Base-by-base conservation (phyloP, 2,888 invertebrate species). In the Spisula solida region DNA sequence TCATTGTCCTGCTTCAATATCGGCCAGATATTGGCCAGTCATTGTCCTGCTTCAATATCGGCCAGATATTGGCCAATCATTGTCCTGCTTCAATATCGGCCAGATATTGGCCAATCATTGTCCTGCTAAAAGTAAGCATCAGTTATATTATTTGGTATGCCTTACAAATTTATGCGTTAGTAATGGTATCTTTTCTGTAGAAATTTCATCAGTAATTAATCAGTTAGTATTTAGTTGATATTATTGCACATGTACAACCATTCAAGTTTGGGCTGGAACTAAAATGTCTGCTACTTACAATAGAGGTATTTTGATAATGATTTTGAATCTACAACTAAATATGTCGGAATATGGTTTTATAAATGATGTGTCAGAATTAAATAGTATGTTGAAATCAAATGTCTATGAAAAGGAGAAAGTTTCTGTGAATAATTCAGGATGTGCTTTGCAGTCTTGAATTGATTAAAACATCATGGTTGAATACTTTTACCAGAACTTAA, bases 261-360 rank as follows among this genome's bases (percentile, higher is more conserved):
- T 56, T 56, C 56, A 56, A 2, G 25, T 66, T 66, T 25, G 25
- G 8, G 60, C 10, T 66, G 6, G 56, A 20, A 25, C 25, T 25
- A 66, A 10, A 25, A 25, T 66, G 25, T n/a, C n/a, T 41, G 41
- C 41, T 41, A 25, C n/a, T 66, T n/a, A 25, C 60, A 66, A 25
- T 66, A 66, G 60, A 14, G 31, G 2, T 75, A 75, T 31, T 31
- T 16, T 18, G 14, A 75, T 75, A 34, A 75, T 34, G 31, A 75
- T 16, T 16, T 31, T 75, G 14, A 34, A 75, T 75, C 75, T 75
- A 75, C 31, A 31, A 18, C 31, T 75, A 18, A 31, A 75, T 75
- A 75, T 75, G 75, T 75, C 75, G 31, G 75, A 75, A 75, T 75
- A 75, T 34, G 31, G 29, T 14, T 14, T 75, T 75, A 34, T 75